A percentile compares a stretch with the other conserved stretches of the same genome.
Conservation (phyloP, 1,140 invertebrate genomes). For the Drosophila fuyamai region DNA sequence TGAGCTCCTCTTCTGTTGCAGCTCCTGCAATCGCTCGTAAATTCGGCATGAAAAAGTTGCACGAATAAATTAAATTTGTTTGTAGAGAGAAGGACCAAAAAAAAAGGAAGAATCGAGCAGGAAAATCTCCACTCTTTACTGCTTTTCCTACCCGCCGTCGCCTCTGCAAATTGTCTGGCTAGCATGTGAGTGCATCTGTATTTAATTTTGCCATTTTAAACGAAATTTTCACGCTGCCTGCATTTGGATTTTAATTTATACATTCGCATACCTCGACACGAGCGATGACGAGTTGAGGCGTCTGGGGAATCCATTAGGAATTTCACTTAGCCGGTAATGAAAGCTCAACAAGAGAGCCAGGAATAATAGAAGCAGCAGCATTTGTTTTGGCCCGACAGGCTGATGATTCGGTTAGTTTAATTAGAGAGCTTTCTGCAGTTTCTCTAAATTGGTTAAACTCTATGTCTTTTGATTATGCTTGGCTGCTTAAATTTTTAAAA, state of each 20-base stretch:
- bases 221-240: conserved; percentile 65
- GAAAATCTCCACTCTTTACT: conserved; percentile 44
- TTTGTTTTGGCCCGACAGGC: conserved; percentile 24
- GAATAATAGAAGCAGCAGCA: conserved; percentile 29
- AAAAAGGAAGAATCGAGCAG: conserved; percentile 24
- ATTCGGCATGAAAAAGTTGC: conserved; percentile 66
- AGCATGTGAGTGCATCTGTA: conserved; percentile 64
- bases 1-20: conserved; percentile 38
- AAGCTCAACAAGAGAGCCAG: conserved; percentile 16
- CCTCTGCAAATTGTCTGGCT: conserved; percentile 49
- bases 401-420: conserved; percentile 32
- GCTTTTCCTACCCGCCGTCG: conserved; percentile 6
- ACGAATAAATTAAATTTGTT: conserved; percentile 82
- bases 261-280: conserved; percentile 32
- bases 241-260: conserved; percentile 68
- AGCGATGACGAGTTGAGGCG: conserved; percentile 21
- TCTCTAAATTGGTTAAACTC: conserved; percentile 2
- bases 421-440: conserved; percentile 18
- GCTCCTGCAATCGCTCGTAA: conserved; percentile 57
- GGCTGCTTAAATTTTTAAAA: background rate
- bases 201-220: conserved; percentile 73
- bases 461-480: background rate
- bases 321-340: conserved; percentile 48
- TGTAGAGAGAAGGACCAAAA: conserved; percentile 41
- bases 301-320: conserved; percentile 40